phyloP scores from a whole-genome alignment of 2,888 invertebrate species.

The Kryphioiulus occultus region DNA sequence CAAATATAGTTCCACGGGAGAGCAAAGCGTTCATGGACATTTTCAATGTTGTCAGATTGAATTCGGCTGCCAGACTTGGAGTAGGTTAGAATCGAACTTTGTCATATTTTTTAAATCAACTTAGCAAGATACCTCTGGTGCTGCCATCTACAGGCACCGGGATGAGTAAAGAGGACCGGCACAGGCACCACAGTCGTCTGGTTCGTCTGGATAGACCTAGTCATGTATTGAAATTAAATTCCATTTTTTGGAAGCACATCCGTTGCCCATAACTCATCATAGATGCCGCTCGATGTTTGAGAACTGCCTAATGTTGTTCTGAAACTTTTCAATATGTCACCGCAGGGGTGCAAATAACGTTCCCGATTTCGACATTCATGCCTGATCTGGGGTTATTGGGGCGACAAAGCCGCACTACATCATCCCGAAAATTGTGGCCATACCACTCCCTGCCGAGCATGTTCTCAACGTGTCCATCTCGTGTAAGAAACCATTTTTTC shows the following conservation, averaged over 20 bases:
- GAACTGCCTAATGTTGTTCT: background rate
- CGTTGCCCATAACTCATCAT: too few species aligned
- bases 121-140: too few species aligned
- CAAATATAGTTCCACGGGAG: background rate
- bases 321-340: background rate
- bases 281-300: too few species aligned
- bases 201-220: too few species aligned
- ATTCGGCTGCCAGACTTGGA: background rate
- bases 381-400: constrained; percentile 26
- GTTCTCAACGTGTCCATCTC: background rate
- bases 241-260: too few species aligned
- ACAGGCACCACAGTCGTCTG: too few species aligned
- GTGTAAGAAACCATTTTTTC: background rate
- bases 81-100: background rate
- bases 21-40: background rate
- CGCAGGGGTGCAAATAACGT: constrained; percentile 22
- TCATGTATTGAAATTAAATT: too few species aligned
- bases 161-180: too few species aligned
- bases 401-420: background rate
- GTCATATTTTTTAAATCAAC: too few species aligned
- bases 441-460: background rate
- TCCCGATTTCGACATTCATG: constrained; percentile 22
- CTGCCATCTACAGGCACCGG: too few species aligned
- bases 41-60: constrained; percentile 1
- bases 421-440: background rate